Evolutionary conservation across 1,140 invertebrate species (phyloP), one percentile per base, ranked within the genome.

Genomic region (Ips typographus): DNA sequence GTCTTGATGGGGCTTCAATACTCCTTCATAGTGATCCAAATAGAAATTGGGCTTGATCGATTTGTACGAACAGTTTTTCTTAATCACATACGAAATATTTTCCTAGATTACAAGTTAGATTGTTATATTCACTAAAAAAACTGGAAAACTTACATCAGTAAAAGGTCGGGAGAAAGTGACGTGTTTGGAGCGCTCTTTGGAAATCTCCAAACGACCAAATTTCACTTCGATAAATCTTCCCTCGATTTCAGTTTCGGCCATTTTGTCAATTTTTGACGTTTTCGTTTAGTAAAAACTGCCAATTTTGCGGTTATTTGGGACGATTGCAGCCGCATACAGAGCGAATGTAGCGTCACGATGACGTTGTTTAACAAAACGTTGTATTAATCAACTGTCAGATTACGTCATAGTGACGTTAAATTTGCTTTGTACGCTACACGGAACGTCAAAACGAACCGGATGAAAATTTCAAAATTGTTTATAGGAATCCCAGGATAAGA

Each of bases 41-140:
- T 70, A 61, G 56, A 75, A 76, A 1, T 68, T 70, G 1, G 65
- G 55, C 39, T 73, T 74, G 38, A 73, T 71, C 1, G 67, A 62
- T 55, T 71, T 69, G 3, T 44, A 61, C 6, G 58, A 43, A 2
- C 65, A 40, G 56, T 71, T 60, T 59, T 64, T 69, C 43, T 64
- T 70, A 1, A 74, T 64, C 6, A 38, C 66, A 43, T 66, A 73
- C 7, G 6, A 55, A n/a, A 62, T 49, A 2, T 55, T 6, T 37
- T 73, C 60, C 71, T 72, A 53, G 22, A 64, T 62, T 62, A 4
- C 2, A 57, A 64, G 38, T 22, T 22, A 22, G 7, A 43, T 36
- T 42, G n/a, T 52, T 55, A 36, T 5, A 40, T 40, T 36, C 44
- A 47, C n/a, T 47, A n/a, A 5, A 47, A 47, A 5, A 47, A 47